Conservation (phyloP, 2,113 vertebrate genomes). For the Psammodynastes pulverulentus region DNA sequence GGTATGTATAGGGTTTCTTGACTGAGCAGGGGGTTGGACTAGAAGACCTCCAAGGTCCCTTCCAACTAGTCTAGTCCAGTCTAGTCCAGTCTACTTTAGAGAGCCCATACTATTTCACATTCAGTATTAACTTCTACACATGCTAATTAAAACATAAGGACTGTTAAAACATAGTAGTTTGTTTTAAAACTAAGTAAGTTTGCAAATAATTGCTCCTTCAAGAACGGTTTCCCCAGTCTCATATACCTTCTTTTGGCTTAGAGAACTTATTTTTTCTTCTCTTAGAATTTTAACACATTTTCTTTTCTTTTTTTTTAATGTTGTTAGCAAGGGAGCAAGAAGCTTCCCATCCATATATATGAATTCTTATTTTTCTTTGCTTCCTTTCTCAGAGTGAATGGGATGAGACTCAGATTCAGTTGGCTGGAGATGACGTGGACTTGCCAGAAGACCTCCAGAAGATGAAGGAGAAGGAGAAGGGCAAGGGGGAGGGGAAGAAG, state of each 20-base stretch:
- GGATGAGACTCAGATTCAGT: conserved; percentile 91
- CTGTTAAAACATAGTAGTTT: too few relatives aligned
- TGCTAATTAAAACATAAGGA: neutral
- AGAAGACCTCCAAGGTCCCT: too few relatives aligned
- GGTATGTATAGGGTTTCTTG: neutral
- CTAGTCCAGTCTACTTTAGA: too few relatives aligned
- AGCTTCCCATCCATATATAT: neutral
- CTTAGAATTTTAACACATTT: neutral
- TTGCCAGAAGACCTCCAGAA: conserved; percentile 92
- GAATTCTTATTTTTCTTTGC: neutral
- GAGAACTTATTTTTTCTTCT: neutral
- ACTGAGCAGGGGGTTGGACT: too few relatives aligned
- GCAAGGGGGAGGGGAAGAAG: too few relatives aligned
- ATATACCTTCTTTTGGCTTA: neutral
- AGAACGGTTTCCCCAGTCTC: neutral
- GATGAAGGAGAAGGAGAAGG: too few relatives aligned
- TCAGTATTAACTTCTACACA: neutral
- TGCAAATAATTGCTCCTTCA: neutral
- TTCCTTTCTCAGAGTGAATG: conserved; percentile 80
- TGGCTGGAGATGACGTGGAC: conserved; percentile 90
- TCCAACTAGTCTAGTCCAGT: too few relatives aligned
- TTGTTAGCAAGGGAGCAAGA: neutral
- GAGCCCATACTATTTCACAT: neutral
- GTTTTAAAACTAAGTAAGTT: neutral
- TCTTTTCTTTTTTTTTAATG: neutral